Base-by-base conservation (phyloP, 1,140 invertebrate genomes). In the Drosophila varians region DNA sequence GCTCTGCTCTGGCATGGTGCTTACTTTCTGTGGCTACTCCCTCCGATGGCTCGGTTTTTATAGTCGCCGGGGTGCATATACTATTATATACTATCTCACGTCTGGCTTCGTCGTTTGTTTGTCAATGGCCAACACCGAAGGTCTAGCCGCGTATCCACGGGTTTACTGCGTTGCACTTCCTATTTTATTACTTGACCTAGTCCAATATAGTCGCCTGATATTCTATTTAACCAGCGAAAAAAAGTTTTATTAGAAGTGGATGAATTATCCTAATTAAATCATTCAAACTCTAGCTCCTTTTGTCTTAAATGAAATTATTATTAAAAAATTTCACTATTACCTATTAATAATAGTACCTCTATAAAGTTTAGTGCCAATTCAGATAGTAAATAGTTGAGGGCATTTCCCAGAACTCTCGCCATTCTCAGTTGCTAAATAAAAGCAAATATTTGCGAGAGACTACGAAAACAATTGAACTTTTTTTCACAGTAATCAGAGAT, bases 1-100 rank as follows among this genome's bases (percentile, higher is more conserved):
- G 21, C 19, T 12, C 34, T 58, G 14, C 16, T 60, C 42, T 0
- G 78, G 14, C 78, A 83, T 78, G 21, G 9, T 60, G 36, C 11
- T 31, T 31, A 12, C 11, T 25, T 42, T 9, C 52, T 19, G 26
- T 19, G 43, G 38, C 25, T 31, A n/a, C 2, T n/a, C 9, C 2
- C 0, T 9, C 9, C 2, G 9, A 31, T 31, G 28, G 28, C 28
- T 31, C 11, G 9, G 28, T 31, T 11, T 31, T 31, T 31, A 31
- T 31, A 31, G 26, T 7, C 9, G 2, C 26, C 3, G 3, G 4
- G 11, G 42, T 26, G 14, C 14, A 19, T 31, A 16, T 38, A 62
- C 38, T 43, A 54, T 18, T 28, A 34, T 43, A 42, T 19, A 19
- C n/a, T n/a, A n/a, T n/a, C n/a, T 57, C 19, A 54, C 36, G 36